Conservation (phyloP, 2,113 vertebrate species). For the Phrynocephalus versicolor region DNA sequence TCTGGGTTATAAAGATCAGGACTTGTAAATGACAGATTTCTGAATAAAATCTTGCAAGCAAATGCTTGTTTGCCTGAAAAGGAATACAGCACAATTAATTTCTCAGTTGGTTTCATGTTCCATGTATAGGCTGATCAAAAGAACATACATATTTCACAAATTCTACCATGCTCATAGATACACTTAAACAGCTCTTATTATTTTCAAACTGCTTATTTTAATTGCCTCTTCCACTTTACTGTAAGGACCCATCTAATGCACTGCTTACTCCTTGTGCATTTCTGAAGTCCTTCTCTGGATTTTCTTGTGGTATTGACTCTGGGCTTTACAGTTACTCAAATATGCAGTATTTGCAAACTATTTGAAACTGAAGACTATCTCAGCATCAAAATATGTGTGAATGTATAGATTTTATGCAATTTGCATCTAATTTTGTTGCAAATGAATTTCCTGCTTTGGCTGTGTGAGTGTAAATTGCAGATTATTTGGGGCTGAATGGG, state of each 20-base stretch:
- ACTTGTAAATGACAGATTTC: background rate
- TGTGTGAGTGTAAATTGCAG: no score
- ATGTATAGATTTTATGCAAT: no score
- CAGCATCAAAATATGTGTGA: no score
- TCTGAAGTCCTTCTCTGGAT: background rate
- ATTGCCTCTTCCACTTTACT: background rate
- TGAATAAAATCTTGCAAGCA: background rate
- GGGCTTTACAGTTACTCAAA: no score
- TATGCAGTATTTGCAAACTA: no score
- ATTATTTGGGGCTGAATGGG: no score
- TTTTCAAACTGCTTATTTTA: background rate
- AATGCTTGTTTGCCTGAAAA: constrained; percentile 57
- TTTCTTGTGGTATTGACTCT: no score
- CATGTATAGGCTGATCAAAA: no score
- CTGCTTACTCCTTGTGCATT: background rate
- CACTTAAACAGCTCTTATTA: background rate
- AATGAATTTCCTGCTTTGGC: no score
- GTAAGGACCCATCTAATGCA: background rate
- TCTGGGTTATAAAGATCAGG: constrained; percentile 40
- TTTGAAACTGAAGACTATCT: no score
- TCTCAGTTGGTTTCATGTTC: background rate
- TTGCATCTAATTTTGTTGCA: no score
- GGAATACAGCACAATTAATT: background rate
- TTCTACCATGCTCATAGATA: background rate
- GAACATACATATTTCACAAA: no score